These are phyloP conservation scores for Oreocharis arfaki DNA, from an alignment of 2,113 vertebrate genomes.

Conservation along the genomic window DNA sequence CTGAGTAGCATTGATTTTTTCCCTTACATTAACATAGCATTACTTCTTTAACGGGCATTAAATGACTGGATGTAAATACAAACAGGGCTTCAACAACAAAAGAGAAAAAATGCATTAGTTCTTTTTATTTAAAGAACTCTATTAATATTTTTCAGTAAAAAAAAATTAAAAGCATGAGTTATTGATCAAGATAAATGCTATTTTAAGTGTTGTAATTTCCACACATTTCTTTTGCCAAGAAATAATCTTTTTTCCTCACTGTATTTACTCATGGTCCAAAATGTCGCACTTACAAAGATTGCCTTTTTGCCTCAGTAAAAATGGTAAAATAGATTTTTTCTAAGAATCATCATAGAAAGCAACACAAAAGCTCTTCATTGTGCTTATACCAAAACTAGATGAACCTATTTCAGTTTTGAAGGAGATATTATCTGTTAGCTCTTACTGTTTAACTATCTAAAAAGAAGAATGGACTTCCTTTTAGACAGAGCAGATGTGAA, in stretches of 20 bases:
- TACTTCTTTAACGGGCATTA: constrained; percentile 88
- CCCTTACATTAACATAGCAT: constrained; percentile 88
- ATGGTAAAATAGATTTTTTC: constrained; percentile 17
- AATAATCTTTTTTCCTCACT: constrained; percentile 44
- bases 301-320: constrained; percentile 49
- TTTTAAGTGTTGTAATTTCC: constrained; percentile 63
- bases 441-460: neutral
- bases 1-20: constrained; percentile 87
- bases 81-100: constrained; percentile 73
- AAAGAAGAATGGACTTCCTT: neutral
- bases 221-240: constrained; percentile 50
- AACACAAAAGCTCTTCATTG: neutral
- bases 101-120: constrained; percentile 43
- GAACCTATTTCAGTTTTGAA: neutral
- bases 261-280: constrained; percentile 53
- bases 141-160: constrained; percentile 72
- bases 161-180: constrained; percentile 69
- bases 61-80: constrained; percentile 87
- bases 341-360: constrained; percentile 14
- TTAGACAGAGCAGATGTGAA: neutral
- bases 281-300: constrained; percentile 39
- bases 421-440: neutral
- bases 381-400: constrained; percentile 10
- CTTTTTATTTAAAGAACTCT: constrained; percentile 69
- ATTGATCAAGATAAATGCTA: constrained; percentile 71